Base-by-base conservation (phyloP, 2,888 invertebrate species). In the Noctua comes region DNA sequence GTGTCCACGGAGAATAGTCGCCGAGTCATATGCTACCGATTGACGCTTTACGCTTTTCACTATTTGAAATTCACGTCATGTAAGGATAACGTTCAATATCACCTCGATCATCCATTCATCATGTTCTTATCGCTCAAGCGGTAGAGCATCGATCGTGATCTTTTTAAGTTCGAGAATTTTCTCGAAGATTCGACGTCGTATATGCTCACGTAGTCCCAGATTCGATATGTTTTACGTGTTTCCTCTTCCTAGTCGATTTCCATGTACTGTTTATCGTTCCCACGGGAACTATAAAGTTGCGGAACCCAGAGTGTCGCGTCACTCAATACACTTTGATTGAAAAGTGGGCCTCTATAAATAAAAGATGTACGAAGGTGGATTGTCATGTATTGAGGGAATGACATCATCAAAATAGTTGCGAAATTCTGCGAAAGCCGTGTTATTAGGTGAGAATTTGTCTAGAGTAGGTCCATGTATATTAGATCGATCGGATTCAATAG, bases 211-310 rank as follows among this genome's bases (percentile, higher is more conserved):
- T 85, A 85, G 84, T 77, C 54, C 69, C 68, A 88, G 86, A 86
- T 90, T 89, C 87, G 85, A 90, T 90, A 89, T 90, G 80, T 90
- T 90, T 91, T 92, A 90, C 88, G 88, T 85, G 80, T 87, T 84
- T 88, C 75, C 84, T 88, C 85, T 86, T 91, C 88, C 88, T 86
- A 87, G 88, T 89, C 90, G 87, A 91, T 91, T 90, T 91, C 88
- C 86, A 86, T 87, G 87, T 88, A 86, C 88, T 90, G 90, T 91
- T 91, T 92, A 91, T 90, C 73, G 89, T 80, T 86, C 87, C 90
- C 84, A 85, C 80, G 85, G 89, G 92, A 88, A 86, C 82, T 84
- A 89, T 91, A 90, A 91, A 90, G 86, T 88, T 87, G 68, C 24
- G 57, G 76, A 71, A 71, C 43, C 31, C 54, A 73, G 65, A 76